These are phyloP conservation scores for Chunga burmeisteri DNA, from an alignment of 2,113 vertebrate genomes.

Conservation along the genomic window DNA sequence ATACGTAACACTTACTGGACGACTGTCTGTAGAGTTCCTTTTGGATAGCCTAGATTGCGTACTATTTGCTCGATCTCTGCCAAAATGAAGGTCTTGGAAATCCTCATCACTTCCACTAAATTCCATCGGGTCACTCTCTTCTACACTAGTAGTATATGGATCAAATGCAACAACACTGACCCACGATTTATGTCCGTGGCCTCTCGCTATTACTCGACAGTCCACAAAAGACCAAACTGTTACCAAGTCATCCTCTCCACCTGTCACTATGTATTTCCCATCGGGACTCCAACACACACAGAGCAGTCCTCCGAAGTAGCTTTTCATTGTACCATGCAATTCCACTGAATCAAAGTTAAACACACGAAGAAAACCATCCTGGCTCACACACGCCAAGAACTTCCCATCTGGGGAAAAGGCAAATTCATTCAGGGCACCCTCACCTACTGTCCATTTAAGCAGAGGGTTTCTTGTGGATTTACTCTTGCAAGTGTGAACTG, in stretches of 20 bases:
- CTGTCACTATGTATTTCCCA: constrained; percentile 94
- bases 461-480: constrained; percentile 97
- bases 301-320: constrained; percentile 96
- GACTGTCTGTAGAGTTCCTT: constrained; percentile 96
- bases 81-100: constrained; percentile 91
- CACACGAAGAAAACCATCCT: constrained; percentile 96
- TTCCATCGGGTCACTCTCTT: constrained; percentile 92
- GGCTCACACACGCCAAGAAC: constrained; percentile 94
- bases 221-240: constrained; percentile 97
- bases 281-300: constrained; percentile 99
- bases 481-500: constrained; percentile 98
- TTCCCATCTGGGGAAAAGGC: constrained; percentile 98
- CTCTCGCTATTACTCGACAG: constrained; percentile 93
- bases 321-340: constrained; percentile 97
- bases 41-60: constrained; percentile 94
- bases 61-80: constrained; percentile 92
- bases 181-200: constrained; percentile 97
- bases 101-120: constrained; percentile 98
- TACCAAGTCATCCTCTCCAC: constrained; percentile 97
- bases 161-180: constrained; percentile 98
- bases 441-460: constrained; percentile 96
- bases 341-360: constrained; percentile 96
- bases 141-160: constrained; percentile 95
- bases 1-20: constrained; percentile 94
- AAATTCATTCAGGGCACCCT: constrained; percentile 96